Conservation (phyloP, 1,140 invertebrate species). For the Bemisia tabaci region DNA sequence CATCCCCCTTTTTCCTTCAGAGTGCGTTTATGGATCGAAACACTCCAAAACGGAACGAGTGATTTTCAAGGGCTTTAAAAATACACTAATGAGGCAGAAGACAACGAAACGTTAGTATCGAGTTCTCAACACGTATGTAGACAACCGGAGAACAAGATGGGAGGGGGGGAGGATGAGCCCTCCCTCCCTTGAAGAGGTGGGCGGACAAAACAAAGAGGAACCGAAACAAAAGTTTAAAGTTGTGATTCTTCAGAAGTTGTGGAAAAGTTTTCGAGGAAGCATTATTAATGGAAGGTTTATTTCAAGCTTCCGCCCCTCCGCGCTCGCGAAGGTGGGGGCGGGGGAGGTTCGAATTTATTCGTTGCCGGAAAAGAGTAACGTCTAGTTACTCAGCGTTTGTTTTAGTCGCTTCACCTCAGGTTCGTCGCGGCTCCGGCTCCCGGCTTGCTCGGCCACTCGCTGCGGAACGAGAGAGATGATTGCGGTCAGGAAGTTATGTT, state of each 20-base stretch:
- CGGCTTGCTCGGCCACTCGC: no score
- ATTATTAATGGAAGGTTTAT: neutral
- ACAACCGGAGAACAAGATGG: neutral
- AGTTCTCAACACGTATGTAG: no score
- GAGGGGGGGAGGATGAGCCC: neutral
- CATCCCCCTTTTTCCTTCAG: no score
- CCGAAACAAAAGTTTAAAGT: neutral
- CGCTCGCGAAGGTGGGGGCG: neutral
- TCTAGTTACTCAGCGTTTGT: neutral
- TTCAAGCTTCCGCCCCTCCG: neutral
- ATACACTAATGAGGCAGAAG: no score
- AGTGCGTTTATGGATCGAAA: no score
- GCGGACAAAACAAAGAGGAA: neutral
- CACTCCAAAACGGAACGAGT: neutral
- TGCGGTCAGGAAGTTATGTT: no score
- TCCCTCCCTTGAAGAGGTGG: no score
- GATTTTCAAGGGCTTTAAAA: no score
- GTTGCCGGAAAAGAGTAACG: neutral
- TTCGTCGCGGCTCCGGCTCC: no score
- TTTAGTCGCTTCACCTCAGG: no score
- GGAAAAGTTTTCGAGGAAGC: neutral
- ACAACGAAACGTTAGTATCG: no score
- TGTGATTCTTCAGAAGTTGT: neutral
- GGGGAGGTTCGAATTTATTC: neutral
- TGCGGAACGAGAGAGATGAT: no score